phyloP scores from a whole-genome alignment of 2,113 vertebrate genomes.

The Gadus chalcogrammus region DNA sequence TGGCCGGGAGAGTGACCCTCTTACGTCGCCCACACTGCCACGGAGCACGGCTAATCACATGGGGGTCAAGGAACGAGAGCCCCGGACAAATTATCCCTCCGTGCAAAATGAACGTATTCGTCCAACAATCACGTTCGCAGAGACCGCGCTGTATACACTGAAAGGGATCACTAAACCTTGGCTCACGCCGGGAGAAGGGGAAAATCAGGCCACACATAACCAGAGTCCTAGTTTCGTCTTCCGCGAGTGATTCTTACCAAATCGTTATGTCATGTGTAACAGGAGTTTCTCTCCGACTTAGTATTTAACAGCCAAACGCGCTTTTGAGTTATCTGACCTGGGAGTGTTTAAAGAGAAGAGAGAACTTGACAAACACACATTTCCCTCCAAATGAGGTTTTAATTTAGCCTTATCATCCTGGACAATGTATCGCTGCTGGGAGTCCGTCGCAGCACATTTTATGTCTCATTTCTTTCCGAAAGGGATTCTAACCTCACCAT shows the following conservation, averaged over 20 bases:
- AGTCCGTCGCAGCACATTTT: slow-evolving; percentile 19
- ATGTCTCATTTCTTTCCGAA: slow-evolving; percentile 31
- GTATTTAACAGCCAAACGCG: neutral
- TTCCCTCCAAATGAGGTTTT: slow-evolving; percentile 13
- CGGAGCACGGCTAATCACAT: slow-evolving; percentile 49
- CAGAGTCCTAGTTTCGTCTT: too few relatives aligned
- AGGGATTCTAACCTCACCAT: slow-evolving; percentile 44
- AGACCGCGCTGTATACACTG: neutral
- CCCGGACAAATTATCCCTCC: slow-evolving; percentile 36
- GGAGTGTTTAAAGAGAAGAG: slow-evolving; percentile 1
- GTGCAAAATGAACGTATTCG: slow-evolving; percentile 41
- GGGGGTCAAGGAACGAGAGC: slow-evolving; percentile 38
- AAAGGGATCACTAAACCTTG: too few relatives aligned
- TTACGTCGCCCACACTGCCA: slow-evolving; percentile 42
- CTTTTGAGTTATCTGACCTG: slow-evolving; percentile 13
- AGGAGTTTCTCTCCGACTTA: slow-evolving; percentile 15
- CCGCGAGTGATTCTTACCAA: neutral
- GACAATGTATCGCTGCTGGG: slow-evolving; percentile 9
- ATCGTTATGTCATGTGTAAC: neutral
- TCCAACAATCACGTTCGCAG: slow-evolving; percentile 26
- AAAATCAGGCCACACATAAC: too few relatives aligned
- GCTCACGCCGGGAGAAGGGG: too few relatives aligned
- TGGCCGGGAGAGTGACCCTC: slow-evolving; percentile 34
- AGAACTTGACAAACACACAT: neutral
- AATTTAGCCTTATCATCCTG: slow-evolving; percentile 12